phyloP scores from a whole-genome alignment of 2,113 vertebrate genomes.

The Fulica atra region DNA sequence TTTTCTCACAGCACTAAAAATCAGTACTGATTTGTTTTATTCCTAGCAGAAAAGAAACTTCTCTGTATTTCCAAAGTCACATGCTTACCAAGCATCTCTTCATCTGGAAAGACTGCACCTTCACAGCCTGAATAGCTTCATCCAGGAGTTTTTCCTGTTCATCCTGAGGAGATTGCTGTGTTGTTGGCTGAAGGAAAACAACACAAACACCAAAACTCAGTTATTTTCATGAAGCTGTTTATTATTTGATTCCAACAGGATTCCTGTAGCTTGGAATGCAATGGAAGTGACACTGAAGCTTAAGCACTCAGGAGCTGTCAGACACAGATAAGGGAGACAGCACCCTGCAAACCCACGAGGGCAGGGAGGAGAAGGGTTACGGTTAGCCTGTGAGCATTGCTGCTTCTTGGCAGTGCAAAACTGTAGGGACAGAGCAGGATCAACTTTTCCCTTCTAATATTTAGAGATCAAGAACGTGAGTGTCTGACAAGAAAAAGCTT shows the following conservation, averaged over 20 bases:
- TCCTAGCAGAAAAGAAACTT: background rate
- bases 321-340: background rate
- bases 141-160: slow-evolving; percentile 98
- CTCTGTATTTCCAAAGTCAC: background rate
- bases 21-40: background rate
- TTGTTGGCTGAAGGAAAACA: slow-evolving; percentile 84
- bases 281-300: background rate
- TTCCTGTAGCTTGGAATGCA: background rate
- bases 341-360: background rate
- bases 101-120: slow-evolving; percentile 99
- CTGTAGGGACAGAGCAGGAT: background rate
- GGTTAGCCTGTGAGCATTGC: background rate
- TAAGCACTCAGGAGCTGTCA: background rate
- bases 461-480: background rate
- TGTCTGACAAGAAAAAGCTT: background rate
- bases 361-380: background rate
- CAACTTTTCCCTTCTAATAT: background rate
- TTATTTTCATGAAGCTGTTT: background rate
- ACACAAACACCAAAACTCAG: background rate
- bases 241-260: background rate
- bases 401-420: background rate
- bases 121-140: slow-evolving; percentile 97
- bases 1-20: background rate
- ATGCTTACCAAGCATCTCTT: slow-evolving; percentile 93
- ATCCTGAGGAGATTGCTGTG: slow-evolving; percentile 96